Evolutionary conservation across 1,140 invertebrate species (phyloP).

Genomic region (Drosophila cardini): DNA sequence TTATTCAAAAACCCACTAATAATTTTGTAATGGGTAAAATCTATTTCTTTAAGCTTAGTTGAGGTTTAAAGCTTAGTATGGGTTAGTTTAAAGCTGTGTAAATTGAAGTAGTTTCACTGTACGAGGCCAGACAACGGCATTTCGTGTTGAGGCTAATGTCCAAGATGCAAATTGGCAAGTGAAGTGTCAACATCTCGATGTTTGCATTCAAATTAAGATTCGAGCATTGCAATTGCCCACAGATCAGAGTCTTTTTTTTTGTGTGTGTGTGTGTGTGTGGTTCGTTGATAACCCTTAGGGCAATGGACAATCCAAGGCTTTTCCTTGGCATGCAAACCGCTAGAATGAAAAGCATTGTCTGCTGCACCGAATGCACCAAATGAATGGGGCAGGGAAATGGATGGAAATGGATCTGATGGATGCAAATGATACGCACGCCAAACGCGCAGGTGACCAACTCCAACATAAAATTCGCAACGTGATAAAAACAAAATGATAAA

Average conservation of each 20-base stretch:
- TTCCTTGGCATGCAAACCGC: conserved; percentile 65
- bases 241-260: no score
- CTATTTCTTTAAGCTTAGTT: no score
- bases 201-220: conserved; percentile 55
- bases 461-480: conserved; percentile 59
- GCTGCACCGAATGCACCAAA: conserved; percentile 18
- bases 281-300: conserved; percentile 16
- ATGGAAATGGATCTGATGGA: conserved; percentile 29
- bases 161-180: conserved; percentile 65
- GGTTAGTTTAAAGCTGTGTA: neutral
- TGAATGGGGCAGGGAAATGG: conserved; percentile 45
- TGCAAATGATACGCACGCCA: conserved; percentile 63
- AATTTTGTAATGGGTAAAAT: no score
- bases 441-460: conserved; percentile 72
- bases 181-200: conserved; percentile 60
- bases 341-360: conserved; percentile 12
- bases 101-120: conserved; percentile 15
- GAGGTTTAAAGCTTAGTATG: no score
- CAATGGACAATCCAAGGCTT: conserved; percentile 71
- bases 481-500: conserved; percentile 29
- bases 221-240: neutral
- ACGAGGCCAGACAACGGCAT: conserved; percentile 51
- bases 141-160: conserved; percentile 49
- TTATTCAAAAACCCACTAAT: no score
- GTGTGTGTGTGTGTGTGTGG: no score